Percentiles rank a stretch among this genome's conserved stretches.
phyloP scores from a whole-genome alignment of 2,888 invertebrate genomes.

The Opisthograptis luteolata region DNA sequence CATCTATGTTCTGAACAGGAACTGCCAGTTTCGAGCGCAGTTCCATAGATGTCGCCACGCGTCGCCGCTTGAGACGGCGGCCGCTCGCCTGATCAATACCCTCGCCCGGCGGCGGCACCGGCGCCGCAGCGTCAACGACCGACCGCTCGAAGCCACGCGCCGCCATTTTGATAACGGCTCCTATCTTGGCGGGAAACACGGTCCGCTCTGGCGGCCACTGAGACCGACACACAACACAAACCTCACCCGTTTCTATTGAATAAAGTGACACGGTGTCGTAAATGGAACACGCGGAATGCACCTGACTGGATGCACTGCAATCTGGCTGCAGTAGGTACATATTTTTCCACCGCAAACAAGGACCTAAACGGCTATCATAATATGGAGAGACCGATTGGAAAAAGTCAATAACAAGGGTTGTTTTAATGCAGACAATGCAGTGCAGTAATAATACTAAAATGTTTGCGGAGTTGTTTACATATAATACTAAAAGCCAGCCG shows the following conservation, averaged over 20 bases:
- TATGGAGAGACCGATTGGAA: constrained; percentile 1
- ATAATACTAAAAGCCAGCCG: neutral
- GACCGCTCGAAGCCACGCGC: constrained; percentile 54
- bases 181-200: constrained; percentile 45
- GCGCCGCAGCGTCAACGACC: constrained; percentile 70
- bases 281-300: constrained; percentile 17
- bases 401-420: neutral
- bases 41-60: constrained; percentile 60
- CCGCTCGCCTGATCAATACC: constrained; percentile 54
- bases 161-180: constrained; percentile 80
- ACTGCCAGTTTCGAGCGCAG: constrained; percentile 17
- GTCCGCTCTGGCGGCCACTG: constrained; percentile 33
- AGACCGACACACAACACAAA: constrained; percentile 33
- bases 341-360: constrained; percentile 9
- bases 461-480: too few relatives aligned
- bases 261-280: constrained; percentile 32
- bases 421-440: neutral
- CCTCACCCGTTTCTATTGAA: constrained; percentile 15
- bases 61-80: constrained; percentile 42
- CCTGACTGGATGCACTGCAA: constrained; percentile 6
- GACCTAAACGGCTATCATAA: neutral
- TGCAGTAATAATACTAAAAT: too few relatives aligned
- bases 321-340: constrained; percentile 2
- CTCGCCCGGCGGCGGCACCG: constrained; percentile 27
- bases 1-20: constrained; percentile 46